Percentiles rank a stretch among this genome's conserved stretches.
Conservation (phyloP, 2,113 vertebrate genomes). For the Rhinolophus ferrumequinum region DNA sequence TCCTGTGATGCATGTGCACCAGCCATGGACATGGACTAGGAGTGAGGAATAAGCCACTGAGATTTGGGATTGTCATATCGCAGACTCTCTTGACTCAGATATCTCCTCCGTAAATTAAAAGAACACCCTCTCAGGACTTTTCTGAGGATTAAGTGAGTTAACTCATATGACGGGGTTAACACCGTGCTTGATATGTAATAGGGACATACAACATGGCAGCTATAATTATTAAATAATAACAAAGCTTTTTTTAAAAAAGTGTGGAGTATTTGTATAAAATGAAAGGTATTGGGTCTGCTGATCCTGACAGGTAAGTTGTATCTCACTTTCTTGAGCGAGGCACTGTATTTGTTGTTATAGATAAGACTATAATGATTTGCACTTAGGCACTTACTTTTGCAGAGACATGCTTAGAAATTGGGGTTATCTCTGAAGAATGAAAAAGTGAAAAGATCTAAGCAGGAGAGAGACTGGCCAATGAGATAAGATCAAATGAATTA, state of each 20-base stretch:
- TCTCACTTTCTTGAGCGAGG: not conserved
- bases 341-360: too few relatives aligned
- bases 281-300: not conserved
- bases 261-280: not conserved
- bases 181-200: not conserved
- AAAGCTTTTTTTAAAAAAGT: not conserved
- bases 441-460: not conserved
- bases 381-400: not conserved
- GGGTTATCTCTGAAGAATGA: not conserved
- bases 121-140: not conserved
- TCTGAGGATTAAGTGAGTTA: not conserved
- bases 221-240: not conserved
- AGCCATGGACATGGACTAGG: not conserved
- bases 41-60: not conserved
- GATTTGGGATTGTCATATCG: not conserved
- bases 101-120: not conserved
- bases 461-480: too few relatives aligned
- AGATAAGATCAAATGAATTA: too few relatives aligned
- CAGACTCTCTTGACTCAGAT: not conserved
- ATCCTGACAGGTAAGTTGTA: not conserved
- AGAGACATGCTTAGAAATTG: not conserved
- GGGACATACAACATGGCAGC: not conserved
- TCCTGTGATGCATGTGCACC: not conserved
- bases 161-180: not conserved
- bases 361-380: not conserved